phyloP scores from a whole-genome alignment of 2,888 invertebrate species.

The Flabesymbios commensalis region DNA sequence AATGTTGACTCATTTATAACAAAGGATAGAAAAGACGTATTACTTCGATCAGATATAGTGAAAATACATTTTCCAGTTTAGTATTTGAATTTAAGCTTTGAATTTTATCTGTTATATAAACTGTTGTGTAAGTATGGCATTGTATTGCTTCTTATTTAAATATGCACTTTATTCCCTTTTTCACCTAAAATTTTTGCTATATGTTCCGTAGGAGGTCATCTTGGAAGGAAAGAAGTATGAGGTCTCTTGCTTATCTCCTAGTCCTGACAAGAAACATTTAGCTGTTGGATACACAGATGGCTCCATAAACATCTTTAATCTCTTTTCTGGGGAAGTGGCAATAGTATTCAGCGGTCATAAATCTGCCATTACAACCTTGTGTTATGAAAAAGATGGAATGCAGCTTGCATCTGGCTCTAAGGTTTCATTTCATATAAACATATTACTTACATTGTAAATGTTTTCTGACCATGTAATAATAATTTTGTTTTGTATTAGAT shows the following conservation, averaged over 20 bases:
- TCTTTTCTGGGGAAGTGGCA: slow-evolving; percentile 70
- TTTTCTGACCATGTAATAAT: not conserved
- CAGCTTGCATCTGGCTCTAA: slow-evolving; percentile 86
- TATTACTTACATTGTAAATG: not conserved
- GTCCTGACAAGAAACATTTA: slow-evolving; percentile 73
- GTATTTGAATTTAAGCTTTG: too few relatives aligned
- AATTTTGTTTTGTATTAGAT: too few relatives aligned
- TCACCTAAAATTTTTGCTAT: too few relatives aligned
- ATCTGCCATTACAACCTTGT: slow-evolving; percentile 79
- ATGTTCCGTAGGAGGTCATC: too few relatives aligned
- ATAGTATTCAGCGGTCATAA: slow-evolving; percentile 80
- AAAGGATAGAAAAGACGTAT: too few relatives aligned
- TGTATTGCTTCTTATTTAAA: too few relatives aligned
- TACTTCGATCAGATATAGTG: too few relatives aligned
- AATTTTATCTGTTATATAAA: too few relatives aligned
- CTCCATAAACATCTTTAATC: slow-evolving; percentile 79
- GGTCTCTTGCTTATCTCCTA: slow-evolving; percentile 77
- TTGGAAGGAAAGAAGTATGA: slow-evolving; percentile 80
- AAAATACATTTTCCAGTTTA: too few relatives aligned
- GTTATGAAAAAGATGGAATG: slow-evolving; percentile 80
- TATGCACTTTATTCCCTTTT: too few relatives aligned
- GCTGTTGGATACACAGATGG: slow-evolving; percentile 94
- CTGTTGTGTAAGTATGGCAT: too few relatives aligned
- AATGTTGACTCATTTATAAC: too few relatives aligned
- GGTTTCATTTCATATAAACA: slow-evolving; percentile 58